These are phyloP conservation scores for Tragelaphus eurycerus DNA, from an alignment of 2,797 vertebrate genomes.

Conservation along the genomic window DNA sequence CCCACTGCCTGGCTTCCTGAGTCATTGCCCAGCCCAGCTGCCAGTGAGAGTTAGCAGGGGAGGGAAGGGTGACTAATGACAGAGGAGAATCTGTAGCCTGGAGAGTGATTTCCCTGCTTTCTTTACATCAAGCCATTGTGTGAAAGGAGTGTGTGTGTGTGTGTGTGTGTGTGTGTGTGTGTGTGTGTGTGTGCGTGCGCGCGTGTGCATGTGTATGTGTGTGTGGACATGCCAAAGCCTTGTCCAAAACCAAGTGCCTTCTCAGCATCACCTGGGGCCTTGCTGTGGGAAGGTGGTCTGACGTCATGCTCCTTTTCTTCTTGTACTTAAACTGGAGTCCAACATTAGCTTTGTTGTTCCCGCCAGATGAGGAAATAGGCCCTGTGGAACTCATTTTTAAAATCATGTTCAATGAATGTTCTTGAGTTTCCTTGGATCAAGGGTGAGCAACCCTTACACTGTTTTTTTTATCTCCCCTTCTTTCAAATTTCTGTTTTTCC, in stretches of 20 bases:
- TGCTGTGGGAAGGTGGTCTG: not conserved
- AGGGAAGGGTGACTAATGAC: conserved; percentile 23
- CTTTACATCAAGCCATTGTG: not conserved
- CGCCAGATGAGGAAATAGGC: not conserved
- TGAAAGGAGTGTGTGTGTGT: not conserved
- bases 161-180: not conserved
- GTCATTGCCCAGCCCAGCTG: conserved; percentile 40
- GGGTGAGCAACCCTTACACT: not conserved
- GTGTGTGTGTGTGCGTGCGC: not conserved
- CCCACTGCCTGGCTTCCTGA: conserved; percentile 5
- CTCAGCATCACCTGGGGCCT: not conserved
- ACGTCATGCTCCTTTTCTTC: not conserved
- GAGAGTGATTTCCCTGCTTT: not conserved
- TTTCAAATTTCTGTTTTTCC: conserved; percentile 11
- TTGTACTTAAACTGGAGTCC: not conserved
- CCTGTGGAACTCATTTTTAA: conserved; percentile 1
- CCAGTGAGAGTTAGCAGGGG: conserved; percentile 36
- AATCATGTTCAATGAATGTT: not conserved
- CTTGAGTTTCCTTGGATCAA: not conserved
- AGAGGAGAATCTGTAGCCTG: conserved; percentile 22
- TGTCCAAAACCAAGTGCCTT: not conserved
- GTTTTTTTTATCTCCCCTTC: not conserved
- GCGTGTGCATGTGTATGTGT: too few relatives aligned
- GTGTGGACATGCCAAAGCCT: not conserved
- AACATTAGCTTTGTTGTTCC: not conserved